Percentiles rank a stretch among this genome's conserved stretches.
phyloP scores from a whole-genome alignment of 2,888 invertebrate genomes.

The Carterocephalus palaemon region DNA sequence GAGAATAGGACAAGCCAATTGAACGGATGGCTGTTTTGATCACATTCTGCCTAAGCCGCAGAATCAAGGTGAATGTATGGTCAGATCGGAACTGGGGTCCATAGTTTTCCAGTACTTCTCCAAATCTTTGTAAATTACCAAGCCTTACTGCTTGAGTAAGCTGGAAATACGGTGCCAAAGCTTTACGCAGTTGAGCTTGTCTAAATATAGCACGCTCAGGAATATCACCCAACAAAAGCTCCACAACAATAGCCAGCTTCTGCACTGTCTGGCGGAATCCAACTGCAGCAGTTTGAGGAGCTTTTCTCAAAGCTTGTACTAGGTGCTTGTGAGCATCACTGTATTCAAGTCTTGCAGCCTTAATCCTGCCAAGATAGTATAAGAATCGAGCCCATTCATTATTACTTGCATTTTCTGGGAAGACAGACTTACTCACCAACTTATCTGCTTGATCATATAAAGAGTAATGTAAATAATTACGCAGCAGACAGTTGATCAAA shows the following conservation, averaged over 20 bases:
- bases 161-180: constrained; percentile 97
- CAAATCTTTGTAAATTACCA: constrained; percentile 96
- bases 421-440: constrained; percentile 96
- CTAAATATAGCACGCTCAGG: constrained; percentile 97
- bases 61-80: constrained; percentile 96
- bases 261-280: constrained; percentile 99
- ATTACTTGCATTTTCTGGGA: constrained; percentile 97
- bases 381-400: constrained; percentile 99
- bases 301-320: constrained; percentile 96
- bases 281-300: constrained; percentile 98
- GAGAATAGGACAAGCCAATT: constrained; percentile 97
- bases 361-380: constrained; percentile 98
- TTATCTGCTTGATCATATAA: constrained; percentile 98
- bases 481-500: constrained; percentile 94
- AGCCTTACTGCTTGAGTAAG: constrained; percentile 97
- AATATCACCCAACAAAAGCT: constrained; percentile 96
- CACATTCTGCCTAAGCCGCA: constrained; percentile 97
- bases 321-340: constrained; percentile 98
- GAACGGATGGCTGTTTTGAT: constrained; percentile 98
- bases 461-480: constrained; percentile 97
- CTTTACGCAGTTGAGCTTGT: constrained; percentile 91
- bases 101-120: constrained; percentile 94
- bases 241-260: constrained; percentile 96
- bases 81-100: constrained; percentile 95
- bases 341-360: constrained; percentile 98